Evolutionary conservation across 2,797 vertebrate species (phyloP).

Genomic region (Platalea minor): DNA sequence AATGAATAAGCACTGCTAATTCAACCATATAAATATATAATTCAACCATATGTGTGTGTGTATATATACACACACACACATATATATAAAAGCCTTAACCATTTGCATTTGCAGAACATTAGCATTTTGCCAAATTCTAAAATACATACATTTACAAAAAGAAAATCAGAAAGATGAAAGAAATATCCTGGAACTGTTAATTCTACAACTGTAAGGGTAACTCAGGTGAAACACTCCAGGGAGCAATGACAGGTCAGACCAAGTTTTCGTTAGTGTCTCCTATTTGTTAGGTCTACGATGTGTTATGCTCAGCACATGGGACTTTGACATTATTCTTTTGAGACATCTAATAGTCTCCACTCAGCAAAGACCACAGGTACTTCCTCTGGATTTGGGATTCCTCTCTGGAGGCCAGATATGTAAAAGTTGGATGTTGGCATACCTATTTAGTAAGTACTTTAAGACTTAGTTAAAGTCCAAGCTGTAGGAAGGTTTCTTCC

Average conservation of each 20-base stretch:
- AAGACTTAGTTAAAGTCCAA: neutral
- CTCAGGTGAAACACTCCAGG: neutral
- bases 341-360: neutral
- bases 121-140: neutral
- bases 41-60: neutral
- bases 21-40: neutral
- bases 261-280: neutral
- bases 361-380: neutral
- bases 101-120: neutral
- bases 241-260: neutral
- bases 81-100: neutral
- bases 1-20: neutral
- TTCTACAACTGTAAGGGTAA: neutral
- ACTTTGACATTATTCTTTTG: neutral
- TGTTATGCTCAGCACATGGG: neutral
- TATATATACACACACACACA: neutral
- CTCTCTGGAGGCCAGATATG: neutral
- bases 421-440: neutral
- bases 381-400: neutral
- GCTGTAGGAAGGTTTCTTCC: neutral
- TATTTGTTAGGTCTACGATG: neutral
- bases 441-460: neutral
- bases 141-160: neutral
- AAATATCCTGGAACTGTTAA: neutral
- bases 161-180: neutral